Evolutionary conservation across 2,888 invertebrate species (phyloP), one percentile per base, ranked within the genome.

Genomic region (Malacosoma neustria): DNA sequence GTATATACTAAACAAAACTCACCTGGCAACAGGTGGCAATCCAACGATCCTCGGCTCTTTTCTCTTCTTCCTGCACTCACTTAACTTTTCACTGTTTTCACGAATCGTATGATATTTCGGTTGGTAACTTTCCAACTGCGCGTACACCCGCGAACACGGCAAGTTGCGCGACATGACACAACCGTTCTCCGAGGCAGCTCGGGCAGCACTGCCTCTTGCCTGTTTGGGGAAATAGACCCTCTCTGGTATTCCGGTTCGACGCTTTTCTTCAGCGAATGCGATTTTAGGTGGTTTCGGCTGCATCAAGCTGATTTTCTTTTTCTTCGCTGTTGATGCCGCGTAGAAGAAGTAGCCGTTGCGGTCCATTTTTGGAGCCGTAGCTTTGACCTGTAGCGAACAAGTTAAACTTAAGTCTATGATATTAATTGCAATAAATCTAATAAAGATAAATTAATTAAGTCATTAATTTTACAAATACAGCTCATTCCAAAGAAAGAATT

Each of bases 101-200:
- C 86, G 76, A 49, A 86, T 82, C 40, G 86, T 85, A 54, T 87
- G 87, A 50, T 87, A 87, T 42, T 75, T 57, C 42, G 87, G 87
- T 35, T 86, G 87, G 50, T 85, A 87, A 73, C 84, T 81, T 63
- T 87, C 87, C 32, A 86, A 77, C 71, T 81, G 84, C 72, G 82
- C 66, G 48, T 72, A 72, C 9, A 85, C 57, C 0, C 76, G 76
- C 72, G 80, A 77, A 66, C 81, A 82, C 55, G 80, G 72, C 41
- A 66, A 63, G 14, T 63, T 51, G 38, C 75, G 65, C 68, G 81
- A 58, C 79, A 84, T 80, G 45, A 51, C 70, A 40, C 75, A 80
- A 69, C 61, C 69, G 61, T 51, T 46, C 68, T 61, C 71, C 40
- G 61, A 59, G 67, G 64, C 68, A 45, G 60, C 45, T 47, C 66